Evolutionary conservation across 92 coral and sea anemone genomes (phyloP).

Genomic region (Blastomussa wellsi): DNA sequence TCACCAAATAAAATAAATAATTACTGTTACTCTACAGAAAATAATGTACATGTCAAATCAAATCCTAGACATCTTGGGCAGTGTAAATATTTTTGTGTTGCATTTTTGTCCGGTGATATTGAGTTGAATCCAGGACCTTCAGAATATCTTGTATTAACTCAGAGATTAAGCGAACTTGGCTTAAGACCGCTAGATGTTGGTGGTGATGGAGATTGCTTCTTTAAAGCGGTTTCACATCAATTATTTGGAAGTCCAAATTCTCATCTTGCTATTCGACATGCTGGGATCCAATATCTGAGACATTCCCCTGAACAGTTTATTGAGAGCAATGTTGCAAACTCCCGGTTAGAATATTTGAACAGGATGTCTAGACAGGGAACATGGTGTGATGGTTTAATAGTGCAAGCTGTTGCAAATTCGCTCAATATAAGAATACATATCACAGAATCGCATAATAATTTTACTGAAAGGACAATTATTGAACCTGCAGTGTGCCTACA

Average conservation of each 20-base stretch:
- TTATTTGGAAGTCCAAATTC: not conserved
- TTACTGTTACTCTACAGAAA: too few relatives aligned
- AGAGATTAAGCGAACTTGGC: too few relatives aligned
- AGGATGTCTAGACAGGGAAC: not conserved
- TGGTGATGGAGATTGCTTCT: too few relatives aligned
- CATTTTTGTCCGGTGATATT: too few relatives aligned
- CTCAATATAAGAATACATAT: not conserved
- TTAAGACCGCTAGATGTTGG: too few relatives aligned
- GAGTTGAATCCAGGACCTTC: too few relatives aligned
- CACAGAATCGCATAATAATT: conserved; percentile 1
- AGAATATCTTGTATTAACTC: too few relatives aligned
- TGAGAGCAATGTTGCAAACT: not conserved
- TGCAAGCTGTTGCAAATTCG: not conserved
- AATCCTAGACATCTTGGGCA: too few relatives aligned
- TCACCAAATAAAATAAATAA: too few relatives aligned
- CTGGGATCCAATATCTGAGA: not conserved
- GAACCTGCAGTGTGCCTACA: not conserved
- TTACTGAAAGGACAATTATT: conserved; percentile 1
- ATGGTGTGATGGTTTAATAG: not conserved
- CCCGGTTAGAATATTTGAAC: not conserved
- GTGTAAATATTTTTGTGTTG: too few relatives aligned
- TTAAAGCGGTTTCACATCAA: too few relatives aligned
- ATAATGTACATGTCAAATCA: too few relatives aligned
- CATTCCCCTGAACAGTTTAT: not conserved
- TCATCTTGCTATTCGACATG: not conserved